phyloP scores from a whole-genome alignment of 2,888 invertebrate species.

The Malthinus seriepunctatus region DNA sequence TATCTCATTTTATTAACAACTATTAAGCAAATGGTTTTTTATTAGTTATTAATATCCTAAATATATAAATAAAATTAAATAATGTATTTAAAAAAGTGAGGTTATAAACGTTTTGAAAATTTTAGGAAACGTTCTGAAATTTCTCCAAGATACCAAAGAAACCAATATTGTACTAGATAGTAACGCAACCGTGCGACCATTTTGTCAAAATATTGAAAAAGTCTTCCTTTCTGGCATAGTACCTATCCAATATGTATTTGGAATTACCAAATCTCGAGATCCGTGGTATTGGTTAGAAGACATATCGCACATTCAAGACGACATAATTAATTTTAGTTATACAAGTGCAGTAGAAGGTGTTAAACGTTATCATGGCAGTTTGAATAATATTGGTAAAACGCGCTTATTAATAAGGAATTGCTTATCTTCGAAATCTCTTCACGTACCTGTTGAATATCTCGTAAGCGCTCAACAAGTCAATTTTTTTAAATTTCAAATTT shows the following conservation, averaged over 20 bases:
- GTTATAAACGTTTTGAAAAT: neutral
- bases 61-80: no score
- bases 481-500: constrained; percentile 32
- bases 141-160: constrained; percentile 48
- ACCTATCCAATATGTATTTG: constrained; percentile 50
- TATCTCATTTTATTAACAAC: no score
- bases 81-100: neutral
- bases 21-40: no score
- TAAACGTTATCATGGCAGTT: constrained; percentile 51
- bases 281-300: constrained; percentile 62
- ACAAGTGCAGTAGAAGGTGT: constrained; percentile 55
- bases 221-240: constrained; percentile 61
- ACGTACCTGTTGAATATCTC: constrained; percentile 58
- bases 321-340: constrained; percentile 46
- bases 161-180: constrained; percentile 53
- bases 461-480: constrained; percentile 46
- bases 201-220: constrained; percentile 60
- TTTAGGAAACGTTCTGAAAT: constrained; percentile 52
- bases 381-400: constrained; percentile 54
- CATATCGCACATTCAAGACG: constrained; percentile 46
- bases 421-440: constrained; percentile 58
- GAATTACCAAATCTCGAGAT: constrained; percentile 53
- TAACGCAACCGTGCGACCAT: constrained; percentile 54
- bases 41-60: no score
- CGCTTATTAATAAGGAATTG: constrained; percentile 58